Conservation (phyloP, 1,140 invertebrate species). For the Augochlora pura region DNA sequence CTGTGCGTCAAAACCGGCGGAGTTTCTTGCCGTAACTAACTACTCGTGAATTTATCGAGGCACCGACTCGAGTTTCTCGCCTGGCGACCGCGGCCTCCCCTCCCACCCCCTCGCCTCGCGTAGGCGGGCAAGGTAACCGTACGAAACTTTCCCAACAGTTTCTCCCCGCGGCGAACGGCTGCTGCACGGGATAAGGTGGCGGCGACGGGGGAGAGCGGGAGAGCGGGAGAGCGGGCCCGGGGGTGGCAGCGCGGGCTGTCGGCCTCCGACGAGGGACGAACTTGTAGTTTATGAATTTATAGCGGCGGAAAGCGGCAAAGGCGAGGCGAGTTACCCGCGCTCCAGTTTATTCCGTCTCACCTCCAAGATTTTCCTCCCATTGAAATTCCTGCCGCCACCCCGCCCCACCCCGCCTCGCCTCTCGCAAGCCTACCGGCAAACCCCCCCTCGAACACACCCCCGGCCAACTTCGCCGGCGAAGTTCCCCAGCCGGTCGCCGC, state of each 20-base stretch:
- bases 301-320: slow-evolving; percentile 74
- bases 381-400: slow-evolving; percentile 63
- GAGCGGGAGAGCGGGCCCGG: slow-evolving; percentile 19
- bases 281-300: slow-evolving; percentile 80
- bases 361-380: slow-evolving; percentile 71
- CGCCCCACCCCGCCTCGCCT: background rate
- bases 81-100: slow-evolving; percentile 43
- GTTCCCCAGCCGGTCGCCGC: slow-evolving; percentile 22
- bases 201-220: background rate
- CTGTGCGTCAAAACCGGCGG: slow-evolving; percentile 60
- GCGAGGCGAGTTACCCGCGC: slow-evolving; percentile 71
- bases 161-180: slow-evolving; percentile 31
- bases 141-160: slow-evolving; percentile 72
- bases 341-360: slow-evolving; percentile 74
- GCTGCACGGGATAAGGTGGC: no score
- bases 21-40: slow-evolving; percentile 78
- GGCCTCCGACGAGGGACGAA: slow-evolving; percentile 64
- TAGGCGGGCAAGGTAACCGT: slow-evolving; percentile 66
- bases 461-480: slow-evolving; percentile 23
- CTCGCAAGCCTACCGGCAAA: no score
- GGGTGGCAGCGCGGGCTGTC: slow-evolving; percentile 25
- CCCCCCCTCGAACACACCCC: background rate
- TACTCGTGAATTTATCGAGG: slow-evolving; percentile 78
- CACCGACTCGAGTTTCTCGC: slow-evolving; percentile 72
- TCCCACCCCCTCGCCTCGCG: slow-evolving; percentile 4